Percentiles rank a stretch among this genome's conserved stretches.
phyloP scores from a whole-genome alignment of 2,888 invertebrate genomes.

The Strigamia crassipes region DNA sequence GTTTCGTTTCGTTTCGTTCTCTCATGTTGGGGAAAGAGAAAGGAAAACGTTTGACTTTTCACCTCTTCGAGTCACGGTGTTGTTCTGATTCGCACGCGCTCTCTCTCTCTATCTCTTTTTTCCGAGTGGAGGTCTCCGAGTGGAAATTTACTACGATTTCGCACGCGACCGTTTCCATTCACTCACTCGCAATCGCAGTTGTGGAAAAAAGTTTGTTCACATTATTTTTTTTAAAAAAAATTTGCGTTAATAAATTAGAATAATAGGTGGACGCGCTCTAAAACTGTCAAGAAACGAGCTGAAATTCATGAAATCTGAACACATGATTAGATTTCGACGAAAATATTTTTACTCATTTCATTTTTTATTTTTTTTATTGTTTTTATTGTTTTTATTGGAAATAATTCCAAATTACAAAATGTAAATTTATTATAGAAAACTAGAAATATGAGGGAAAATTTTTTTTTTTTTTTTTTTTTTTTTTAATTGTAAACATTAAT shows the following conservation, averaged over 20 bases:
- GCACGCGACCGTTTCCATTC: not conserved
- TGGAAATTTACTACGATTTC: conserved; percentile 7
- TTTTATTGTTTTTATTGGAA: not conserved
- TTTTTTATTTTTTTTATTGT: not conserved
- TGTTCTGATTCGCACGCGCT: conserved; percentile 30
- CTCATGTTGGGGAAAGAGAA: not conserved
- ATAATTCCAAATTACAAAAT: too few relatives aligned
- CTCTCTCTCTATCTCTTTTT: not conserved
- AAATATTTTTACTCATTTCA: not conserved
- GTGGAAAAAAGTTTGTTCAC: too few relatives aligned
- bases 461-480: too few relatives aligned
- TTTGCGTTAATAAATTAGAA: too few relatives aligned
- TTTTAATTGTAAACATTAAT: too few relatives aligned
- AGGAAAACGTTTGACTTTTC: conserved; percentile 23
- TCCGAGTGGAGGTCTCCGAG: not conserved
- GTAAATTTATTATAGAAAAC: too few relatives aligned
- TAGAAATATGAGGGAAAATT: too few relatives aligned
- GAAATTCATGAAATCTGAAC: too few relatives aligned
- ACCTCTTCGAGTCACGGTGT: conserved; percentile 20
- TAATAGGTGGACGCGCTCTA: not conserved
- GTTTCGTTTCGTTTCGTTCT: not conserved
- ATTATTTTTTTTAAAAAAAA: too few relatives aligned
- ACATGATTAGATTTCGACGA: not conserved
- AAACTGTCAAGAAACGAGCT: not conserved
- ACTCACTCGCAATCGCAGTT: not conserved